Conservation (phyloP, 2,113 vertebrate species). For the Mobula birostris region DNA sequence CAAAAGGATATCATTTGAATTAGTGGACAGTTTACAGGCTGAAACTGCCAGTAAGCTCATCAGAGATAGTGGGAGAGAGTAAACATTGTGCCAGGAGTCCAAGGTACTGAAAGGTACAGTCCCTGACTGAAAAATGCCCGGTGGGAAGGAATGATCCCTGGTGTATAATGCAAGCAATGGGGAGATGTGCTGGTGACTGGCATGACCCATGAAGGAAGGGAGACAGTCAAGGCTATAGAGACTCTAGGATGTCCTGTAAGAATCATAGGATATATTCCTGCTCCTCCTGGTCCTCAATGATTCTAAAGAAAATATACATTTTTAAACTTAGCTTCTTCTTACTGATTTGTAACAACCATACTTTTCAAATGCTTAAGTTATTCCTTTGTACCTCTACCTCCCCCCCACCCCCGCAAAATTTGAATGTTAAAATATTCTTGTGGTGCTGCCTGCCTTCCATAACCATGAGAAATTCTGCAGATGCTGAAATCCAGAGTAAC, state of each 20-base stretch:
- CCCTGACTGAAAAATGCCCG: background rate
- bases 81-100: background rate
- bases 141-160: too few relatives aligned
- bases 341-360: background rate
- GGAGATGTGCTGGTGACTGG: background rate
- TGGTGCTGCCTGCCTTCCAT: background rate
- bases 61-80: background rate
- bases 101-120: background rate
- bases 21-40: too few relatives aligned
- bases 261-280: background rate
- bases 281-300: background rate
- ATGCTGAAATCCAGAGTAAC: too few relatives aligned
- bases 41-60: background rate
- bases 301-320: background rate
- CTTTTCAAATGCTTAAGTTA: background rate
- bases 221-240: background rate
- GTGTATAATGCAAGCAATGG: background rate
- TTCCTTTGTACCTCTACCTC: too few relatives aligned
- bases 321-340: background rate
- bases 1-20: background rate
- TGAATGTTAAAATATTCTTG: background rate
- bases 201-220: background rate
- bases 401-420: background rate
- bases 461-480: too few relatives aligned
- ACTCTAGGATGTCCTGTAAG: background rate